Conservation (phyloP, 2,113 vertebrate species). For the Chauna torquata region DNA sequence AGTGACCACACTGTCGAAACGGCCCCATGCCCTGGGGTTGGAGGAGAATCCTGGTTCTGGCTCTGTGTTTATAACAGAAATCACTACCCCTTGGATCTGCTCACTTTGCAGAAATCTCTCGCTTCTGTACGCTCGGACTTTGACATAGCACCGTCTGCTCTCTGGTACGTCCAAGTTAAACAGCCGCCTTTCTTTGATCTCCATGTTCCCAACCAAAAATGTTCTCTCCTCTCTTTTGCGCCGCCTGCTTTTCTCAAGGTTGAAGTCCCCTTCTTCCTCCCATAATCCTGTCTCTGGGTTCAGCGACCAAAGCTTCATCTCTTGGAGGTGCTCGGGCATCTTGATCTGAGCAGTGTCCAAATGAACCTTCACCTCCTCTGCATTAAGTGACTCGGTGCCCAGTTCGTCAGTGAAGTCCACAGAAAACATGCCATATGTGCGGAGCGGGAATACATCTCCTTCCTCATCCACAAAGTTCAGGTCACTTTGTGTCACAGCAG, state of each 20-base stretch:
- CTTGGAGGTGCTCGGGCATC: slow-evolving; percentile 87
- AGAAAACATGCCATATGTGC: slow-evolving; percentile 97
- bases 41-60: slow-evolving; percentile 88
- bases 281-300: slow-evolving; percentile 94
- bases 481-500: slow-evolving; percentile 90
- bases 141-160: slow-evolving; percentile 92
- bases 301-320: slow-evolving; percentile 96
- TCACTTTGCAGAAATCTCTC: slow-evolving; percentile 94
- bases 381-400: slow-evolving; percentile 86
- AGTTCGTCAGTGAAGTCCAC: slow-evolving; percentile 89
- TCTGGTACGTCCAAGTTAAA: slow-evolving; percentile 98
- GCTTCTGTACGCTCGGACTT: slow-evolving; percentile 91
- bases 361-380: slow-evolving; percentile 90
- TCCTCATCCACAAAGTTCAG: slow-evolving; percentile 90
- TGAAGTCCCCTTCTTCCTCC: slow-evolving; percentile 93
- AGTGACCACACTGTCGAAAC: slow-evolving; percentile 93
- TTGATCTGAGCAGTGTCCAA: slow-evolving; percentile 90
- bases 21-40: slow-evolving; percentile 95
- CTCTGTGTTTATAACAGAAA: slow-evolving; percentile 93
- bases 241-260: slow-evolving; percentile 80
- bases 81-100: slow-evolving; percentile 91
- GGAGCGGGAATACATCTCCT: slow-evolving; percentile 89
- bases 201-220: slow-evolving; percentile 97
- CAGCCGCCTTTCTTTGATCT: slow-evolving; percentile 93
- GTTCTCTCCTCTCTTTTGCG: slow-evolving; percentile 90